Base-by-base conservation (phyloP, 1,140 invertebrate species). In the Apocrypta bakeri region DNA sequence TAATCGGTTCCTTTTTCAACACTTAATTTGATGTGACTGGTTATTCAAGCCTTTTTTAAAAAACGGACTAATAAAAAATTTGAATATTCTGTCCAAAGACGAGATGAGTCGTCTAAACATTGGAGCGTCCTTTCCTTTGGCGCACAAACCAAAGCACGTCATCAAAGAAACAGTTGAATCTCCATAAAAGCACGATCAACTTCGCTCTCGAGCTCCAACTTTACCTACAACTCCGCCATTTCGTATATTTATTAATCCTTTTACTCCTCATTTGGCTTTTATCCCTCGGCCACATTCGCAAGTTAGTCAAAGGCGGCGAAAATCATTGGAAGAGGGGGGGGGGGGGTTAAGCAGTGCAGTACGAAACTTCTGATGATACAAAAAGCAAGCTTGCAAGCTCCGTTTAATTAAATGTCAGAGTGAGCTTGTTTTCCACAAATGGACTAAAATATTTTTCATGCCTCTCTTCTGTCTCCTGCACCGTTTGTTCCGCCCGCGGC, bases 361-460 rank as follows among this genome's bases (percentile, higher is more conserved):
- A n/a, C n/a, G n/a, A 56, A 66, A 66, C 4, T 79, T 56, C 66
- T 68, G 33, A 71, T 79, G 77, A 48, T 56, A 79, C 77, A 68
- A 73, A 73, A 25, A 2, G 63, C 40, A 29, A 2, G 9, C 61
- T 63, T n/a, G 4, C 27, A 12, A 29, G 68, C 71, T 71, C 68
- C 29, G 42, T 85, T 87, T 85, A 86, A 87, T 87, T 85, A 85
- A 87, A 87, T 86, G 73, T 64, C 78, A 72, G 25, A 72, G 25
- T 24, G 48, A 33, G 17, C 25, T 12, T 40, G 33, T 48, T 82
- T 81, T 84, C 71, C 24, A n/a, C 27, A 81, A 83, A 81, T 74
- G 71, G 29, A 68, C 61, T 78, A 48, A 85, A 87, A 86, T 81
- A 76, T 84, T 86, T 85, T 82, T 85, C 68, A 17, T 40, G 77